Conservation (phyloP, 2,888 invertebrate genomes). For the Phyllotreta striolata region DNA sequence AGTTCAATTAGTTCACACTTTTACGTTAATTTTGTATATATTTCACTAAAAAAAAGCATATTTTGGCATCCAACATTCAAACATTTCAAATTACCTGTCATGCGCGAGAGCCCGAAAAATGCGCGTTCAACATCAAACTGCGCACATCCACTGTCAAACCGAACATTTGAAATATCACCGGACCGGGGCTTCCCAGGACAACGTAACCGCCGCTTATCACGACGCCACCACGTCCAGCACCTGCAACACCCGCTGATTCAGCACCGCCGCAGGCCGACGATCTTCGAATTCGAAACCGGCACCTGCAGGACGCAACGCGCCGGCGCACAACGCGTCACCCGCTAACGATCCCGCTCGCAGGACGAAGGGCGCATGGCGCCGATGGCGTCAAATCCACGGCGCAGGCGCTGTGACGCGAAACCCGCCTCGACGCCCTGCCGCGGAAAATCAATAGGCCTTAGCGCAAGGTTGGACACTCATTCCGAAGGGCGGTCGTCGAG, state of each 20-base stretch:
- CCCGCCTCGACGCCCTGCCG: constrained; percentile 16
- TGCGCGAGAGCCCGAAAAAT: not conserved
- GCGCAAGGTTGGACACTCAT: constrained; percentile 20
- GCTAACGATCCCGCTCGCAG: constrained; percentile 32
- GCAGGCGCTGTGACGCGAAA: constrained; percentile 26
- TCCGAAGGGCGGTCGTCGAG: constrained; percentile 12
- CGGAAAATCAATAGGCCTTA: constrained; percentile 24
- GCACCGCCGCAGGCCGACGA: constrained; percentile 15
- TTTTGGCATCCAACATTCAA: constrained; percentile 11
- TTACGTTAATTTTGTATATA: not conserved
- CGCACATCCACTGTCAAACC: not conserved
- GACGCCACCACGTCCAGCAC: not conserved
- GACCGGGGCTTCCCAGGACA: not conserved
- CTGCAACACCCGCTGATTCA: constrained; percentile 1
- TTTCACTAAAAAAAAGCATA: not conserved
- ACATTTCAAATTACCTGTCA: constrained; percentile 5
- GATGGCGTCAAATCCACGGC: constrained; percentile 16
- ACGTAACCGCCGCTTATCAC: not conserved
- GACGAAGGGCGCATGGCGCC: constrained; percentile 21
- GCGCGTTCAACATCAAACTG: not conserved
- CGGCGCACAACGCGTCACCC: constrained; percentile 20
- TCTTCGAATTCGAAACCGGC: constrained; percentile 10
- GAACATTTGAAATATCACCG: not conserved
- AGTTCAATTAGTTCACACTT: not conserved
- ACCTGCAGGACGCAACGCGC: constrained; percentile 9